These are phyloP conservation scores for Musca vetustissima DNA, from an alignment of 1,140 invertebrate species.

Conservation along the genomic window DNA sequence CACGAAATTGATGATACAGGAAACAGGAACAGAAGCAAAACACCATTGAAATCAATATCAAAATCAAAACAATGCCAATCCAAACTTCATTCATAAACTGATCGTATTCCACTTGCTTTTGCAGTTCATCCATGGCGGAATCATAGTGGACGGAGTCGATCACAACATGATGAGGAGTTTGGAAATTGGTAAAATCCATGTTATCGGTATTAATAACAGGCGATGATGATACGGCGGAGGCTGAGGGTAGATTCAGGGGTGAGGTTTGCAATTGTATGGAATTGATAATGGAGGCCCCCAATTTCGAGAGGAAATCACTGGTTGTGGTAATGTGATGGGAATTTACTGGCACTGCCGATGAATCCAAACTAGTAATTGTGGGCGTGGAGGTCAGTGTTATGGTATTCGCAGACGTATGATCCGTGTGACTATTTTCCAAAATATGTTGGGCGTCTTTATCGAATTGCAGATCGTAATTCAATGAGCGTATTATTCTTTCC, in stretches of 20 bases:
- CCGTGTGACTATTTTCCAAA: conserved; percentile 37
- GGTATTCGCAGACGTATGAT: background rate
- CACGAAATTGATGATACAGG: conserved; percentile 52
- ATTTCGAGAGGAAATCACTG: conserved; percentile 46
- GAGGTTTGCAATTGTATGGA: conserved; percentile 43
- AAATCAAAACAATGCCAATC: conserved; percentile 52
- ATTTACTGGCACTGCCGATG: background rate
- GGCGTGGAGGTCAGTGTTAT: conserved; percentile 37
- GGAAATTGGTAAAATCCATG: conserved; percentile 43
- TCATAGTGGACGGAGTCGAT: conserved; percentile 42
- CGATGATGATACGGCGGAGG: background rate
- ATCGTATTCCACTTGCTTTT: conserved; percentile 52
- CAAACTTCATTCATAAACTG: conserved; percentile 55
- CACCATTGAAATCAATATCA: conserved; percentile 52
- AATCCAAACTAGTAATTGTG: conserved; percentile 34
- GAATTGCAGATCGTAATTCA: conserved; percentile 51
- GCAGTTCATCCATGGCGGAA: conserved; percentile 39
- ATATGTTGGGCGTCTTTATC: conserved; percentile 48
- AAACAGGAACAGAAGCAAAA: conserved; percentile 55
- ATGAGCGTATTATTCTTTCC: conserved; percentile 45
- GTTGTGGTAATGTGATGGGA: conserved; percentile 21
- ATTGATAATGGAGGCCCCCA: conserved; percentile 45
- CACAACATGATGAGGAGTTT: conserved; percentile 40
- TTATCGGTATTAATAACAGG: background rate
- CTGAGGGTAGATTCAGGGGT: conserved; percentile 23